These are phyloP conservation scores for Bruchidius siliquastri DNA, from an alignment of 2,888 invertebrate genomes.

Conservation along the genomic window DNA sequence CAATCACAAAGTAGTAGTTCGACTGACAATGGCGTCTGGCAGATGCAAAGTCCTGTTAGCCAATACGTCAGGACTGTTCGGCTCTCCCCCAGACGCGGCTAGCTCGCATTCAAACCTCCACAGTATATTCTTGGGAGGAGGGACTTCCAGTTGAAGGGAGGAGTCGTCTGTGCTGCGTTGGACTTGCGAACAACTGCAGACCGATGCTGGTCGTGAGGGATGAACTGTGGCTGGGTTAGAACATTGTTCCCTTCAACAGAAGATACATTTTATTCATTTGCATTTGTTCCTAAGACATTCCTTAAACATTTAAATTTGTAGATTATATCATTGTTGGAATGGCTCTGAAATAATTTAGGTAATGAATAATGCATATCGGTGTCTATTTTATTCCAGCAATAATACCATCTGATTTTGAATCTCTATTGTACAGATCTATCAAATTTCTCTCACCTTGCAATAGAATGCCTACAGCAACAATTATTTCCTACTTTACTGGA, in stretches of 20 bases:
- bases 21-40: conserved; percentile 42
- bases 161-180: neutral
- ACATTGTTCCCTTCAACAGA: neutral
- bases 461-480: conserved; percentile 45
- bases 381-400: too few species aligned
- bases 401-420: too few species aligned
- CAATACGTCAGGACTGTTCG: conserved; percentile 46
- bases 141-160: conserved; percentile 34
- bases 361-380: too few species aligned
- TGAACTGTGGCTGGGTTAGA: neutral
- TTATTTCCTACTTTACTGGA: conserved; percentile 42
- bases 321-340: too few species aligned
- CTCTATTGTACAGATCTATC: too few species aligned
- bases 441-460: conserved; percentile 22
- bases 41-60: conserved; percentile 31
- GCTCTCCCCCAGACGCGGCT: conserved; percentile 26
- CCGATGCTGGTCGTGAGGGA: neutral
- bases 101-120: conserved; percentile 49
- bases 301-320: too few species aligned
- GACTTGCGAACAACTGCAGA: neutral
- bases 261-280: too few species aligned
- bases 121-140: conserved; percentile 57
- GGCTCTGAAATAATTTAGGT: too few species aligned
- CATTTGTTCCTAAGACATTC: too few species aligned
- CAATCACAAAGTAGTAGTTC: conserved; percentile 49